Evolutionary conservation across 2,888 invertebrate genomes (phyloP).

Genomic region (Drosophila nr. fundita): DNA sequence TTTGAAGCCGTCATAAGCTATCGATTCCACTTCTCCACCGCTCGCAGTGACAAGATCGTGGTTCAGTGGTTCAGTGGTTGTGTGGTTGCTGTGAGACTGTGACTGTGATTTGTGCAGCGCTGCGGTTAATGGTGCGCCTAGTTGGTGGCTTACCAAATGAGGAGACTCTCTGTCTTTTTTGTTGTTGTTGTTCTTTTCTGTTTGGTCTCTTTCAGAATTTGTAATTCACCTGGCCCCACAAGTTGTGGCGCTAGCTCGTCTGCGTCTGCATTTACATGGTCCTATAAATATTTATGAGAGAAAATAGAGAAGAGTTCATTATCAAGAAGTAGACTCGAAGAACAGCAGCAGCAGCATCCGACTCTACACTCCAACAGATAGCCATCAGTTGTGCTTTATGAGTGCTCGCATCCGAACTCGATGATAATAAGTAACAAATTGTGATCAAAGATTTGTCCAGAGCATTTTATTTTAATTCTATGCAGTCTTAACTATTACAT

Average conservation of each 20-base stretch:
- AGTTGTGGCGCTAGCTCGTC: slow-evolving; percentile 68
- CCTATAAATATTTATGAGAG: slow-evolving; percentile 72
- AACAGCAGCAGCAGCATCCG: background rate
- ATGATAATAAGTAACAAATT: slow-evolving; percentile 15
- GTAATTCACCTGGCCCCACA: slow-evolving; percentile 75
- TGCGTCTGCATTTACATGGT: slow-evolving; percentile 64
- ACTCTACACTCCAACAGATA: background rate
- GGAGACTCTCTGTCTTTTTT: slow-evolving; percentile 55
- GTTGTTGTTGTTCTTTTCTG: slow-evolving; percentile 16
- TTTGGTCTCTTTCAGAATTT: slow-evolving; percentile 61
- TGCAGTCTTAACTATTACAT: background rate
- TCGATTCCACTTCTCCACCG: background rate
- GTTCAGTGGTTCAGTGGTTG: background rate
- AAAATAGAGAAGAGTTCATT: slow-evolving; percentile 71
- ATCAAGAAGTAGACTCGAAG: slow-evolving; percentile 17
- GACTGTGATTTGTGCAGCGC: slow-evolving; percentile 48
- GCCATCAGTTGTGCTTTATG: slow-evolving; percentile 17
- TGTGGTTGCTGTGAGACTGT: slow-evolving; percentile 13
- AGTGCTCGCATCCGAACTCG: slow-evolving; percentile 21
- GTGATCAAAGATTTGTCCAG: background rate
- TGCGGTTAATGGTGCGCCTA: slow-evolving; percentile 62
- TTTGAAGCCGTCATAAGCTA: slow-evolving; percentile 75
- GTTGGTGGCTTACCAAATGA: slow-evolving; percentile 82
- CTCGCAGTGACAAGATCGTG: slow-evolving; percentile 32
- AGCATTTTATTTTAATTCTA: background rate